Evolutionary conservation across 2,797 vertebrate genomes (phyloP).

Genomic region (Muscicapa comitata): DNA sequence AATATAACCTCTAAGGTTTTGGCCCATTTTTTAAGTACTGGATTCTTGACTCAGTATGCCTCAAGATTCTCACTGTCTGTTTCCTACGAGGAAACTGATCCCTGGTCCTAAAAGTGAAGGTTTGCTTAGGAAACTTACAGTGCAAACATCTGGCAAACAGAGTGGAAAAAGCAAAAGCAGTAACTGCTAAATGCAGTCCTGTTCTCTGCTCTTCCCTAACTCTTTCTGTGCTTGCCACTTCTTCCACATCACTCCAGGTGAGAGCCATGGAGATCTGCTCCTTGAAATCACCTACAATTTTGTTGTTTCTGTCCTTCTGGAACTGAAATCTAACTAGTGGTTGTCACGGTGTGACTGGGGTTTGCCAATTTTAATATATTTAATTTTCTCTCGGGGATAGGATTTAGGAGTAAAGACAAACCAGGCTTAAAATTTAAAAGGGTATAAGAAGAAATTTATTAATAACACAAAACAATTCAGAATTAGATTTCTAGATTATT

Average conservation of each 20-base stretch:
- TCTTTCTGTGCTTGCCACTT: neutral
- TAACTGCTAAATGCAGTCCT: neutral
- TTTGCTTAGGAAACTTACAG: neutral
- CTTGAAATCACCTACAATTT: too few relatives aligned
- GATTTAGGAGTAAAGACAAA: too few relatives aligned
- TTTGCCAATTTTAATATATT: too few relatives aligned
- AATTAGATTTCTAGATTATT: too few relatives aligned
- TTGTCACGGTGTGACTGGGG: too few relatives aligned
- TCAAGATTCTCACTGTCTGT: neutral
- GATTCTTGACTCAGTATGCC: neutral
- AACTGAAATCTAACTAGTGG: too few relatives aligned
- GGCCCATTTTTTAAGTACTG: neutral
- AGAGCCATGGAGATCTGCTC: neutral
- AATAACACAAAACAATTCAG: too few relatives aligned
- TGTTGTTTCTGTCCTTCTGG: too few relatives aligned
- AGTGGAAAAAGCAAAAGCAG: neutral
- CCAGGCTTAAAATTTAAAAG: too few relatives aligned
- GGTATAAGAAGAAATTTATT: too few relatives aligned
- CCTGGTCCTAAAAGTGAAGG: neutral
- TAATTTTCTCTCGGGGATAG: too few relatives aligned
- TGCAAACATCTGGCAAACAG: neutral
- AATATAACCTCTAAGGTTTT: neutral
- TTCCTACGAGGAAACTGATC: neutral
- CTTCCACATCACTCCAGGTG: neutral
- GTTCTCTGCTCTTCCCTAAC: neutral